Base-by-base conservation (phyloP, 1,140 invertebrate species). In the Parasteatoda tepidariorum region DNA sequence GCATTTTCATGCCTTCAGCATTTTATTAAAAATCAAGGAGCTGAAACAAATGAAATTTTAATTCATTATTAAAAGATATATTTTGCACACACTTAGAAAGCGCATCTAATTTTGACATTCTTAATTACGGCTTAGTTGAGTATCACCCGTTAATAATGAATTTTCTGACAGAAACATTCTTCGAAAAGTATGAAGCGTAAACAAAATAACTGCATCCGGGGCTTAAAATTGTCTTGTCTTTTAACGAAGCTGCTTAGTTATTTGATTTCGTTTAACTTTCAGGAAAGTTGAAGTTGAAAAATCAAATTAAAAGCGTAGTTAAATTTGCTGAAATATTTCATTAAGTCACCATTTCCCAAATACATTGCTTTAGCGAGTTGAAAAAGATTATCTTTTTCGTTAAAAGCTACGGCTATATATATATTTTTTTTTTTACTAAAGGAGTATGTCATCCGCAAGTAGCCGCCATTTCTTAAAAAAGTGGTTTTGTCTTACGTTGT, bases 401-500 rank as follows among this genome's bases (percentile, higher is more conserved):
- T 28, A 18, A 22, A 30, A 18, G 31, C 54, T 31, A 41, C 13
- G 31, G 15, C 70, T 57, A 48, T 13, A 48, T 48, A 13, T 48
- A 48, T 48, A 13, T 22, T 48, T 24, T 15, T 73, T 26, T 30
- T 55, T 55, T 73, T 73, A 31, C 54, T 57, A 31, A 2, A 15
- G n/a, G 26, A 61, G 33, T 18, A 54, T 78, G 74, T 78, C 74
- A 78, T 61, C 66, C 28, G 62, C 74, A 66, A 78, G 34, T 38
- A 13, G 9, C 28, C 73, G 48, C 41, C 24, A 6, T 55, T 66
- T 24, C 2, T 18, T 18, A 66, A 61, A 76, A 76, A 66, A 54
- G 41, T 31, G 74, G 74, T 78, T 66, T 78, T 66, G 74, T 78
- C 74, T 66, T 78, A 33, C 74, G 74, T 78, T 78, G 74, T 78